Base-by-base conservation (phyloP, 2,888 invertebrate genomes). In the Bimastos eiseni region DNA sequence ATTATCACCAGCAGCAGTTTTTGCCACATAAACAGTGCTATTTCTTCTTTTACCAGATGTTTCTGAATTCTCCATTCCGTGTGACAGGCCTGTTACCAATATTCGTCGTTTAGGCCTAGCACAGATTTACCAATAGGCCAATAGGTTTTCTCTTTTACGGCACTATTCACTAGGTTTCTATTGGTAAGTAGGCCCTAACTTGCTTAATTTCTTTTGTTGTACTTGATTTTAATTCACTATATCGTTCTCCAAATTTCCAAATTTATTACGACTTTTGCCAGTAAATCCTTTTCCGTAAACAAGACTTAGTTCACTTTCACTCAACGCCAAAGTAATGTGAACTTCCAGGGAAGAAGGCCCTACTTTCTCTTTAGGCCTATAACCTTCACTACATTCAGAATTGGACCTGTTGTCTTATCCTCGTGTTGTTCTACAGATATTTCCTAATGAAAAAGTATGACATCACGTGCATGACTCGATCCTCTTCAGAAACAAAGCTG, bases 271-370 rank as follows among this genome's bases (percentile, higher is more conserved):
- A 70, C 30, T 30, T 70, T 70, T 55, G 55, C 55, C 30, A 55
- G 30, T 13, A 55, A 55, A 55, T 24, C 55, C 4, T 70, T 70
- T n/a, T n/a, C n/a, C 70, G n/a, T 70, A 70, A n/a, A 70, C n/a
- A 70, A 70, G n/a, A n/a, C n/a, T n/a, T n/a, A n/a, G n/a, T 70
- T 70, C n/a, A n/a, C 70, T 70, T 70, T 70, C 49, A 70, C n/a
- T 70, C 70, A 70, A 70, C n/a, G 24, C 21, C 24, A 24, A 49
- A 49, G 21, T 49, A 70, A 3, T 70, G 8, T 11, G 70, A 70
- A 70, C 30, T 70, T n/a, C n/a, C 30, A n/a, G n/a, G 8, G 2
- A 55, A 30, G 55, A 17, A 55, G 70, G 70, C 6, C n/a, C 70
- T 8, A n/a, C 1, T n/a, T 0, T 8, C n/a, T 70, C 70, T n/a